phyloP scores from a whole-genome alignment of 2,888 invertebrate species.

The Lordiphosa andalusiaca region DNA sequence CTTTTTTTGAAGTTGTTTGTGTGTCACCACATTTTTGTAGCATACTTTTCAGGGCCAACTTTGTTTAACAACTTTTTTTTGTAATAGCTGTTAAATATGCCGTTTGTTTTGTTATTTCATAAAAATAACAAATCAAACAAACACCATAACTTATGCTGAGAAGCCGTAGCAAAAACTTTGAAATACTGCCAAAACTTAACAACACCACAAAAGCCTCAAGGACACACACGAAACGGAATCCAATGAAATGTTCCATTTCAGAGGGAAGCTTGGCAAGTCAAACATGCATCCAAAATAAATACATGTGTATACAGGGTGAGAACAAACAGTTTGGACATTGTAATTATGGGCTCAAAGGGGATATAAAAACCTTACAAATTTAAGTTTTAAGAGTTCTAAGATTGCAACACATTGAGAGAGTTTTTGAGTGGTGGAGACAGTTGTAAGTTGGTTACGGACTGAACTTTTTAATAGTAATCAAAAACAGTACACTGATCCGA shows the following conservation, averaged over 20 bases:
- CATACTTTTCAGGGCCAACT: conserved; percentile 15
- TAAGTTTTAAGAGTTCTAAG: too few relatives aligned
- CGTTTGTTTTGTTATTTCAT: conserved; percentile 1
- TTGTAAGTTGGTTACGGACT: too few relatives aligned
- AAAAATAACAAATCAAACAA: conserved; percentile 14
- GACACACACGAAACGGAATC: conserved; percentile 13
- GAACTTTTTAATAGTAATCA: too few relatives aligned
- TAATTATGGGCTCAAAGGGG: too few relatives aligned
- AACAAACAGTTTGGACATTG: too few relatives aligned
- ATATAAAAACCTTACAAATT: too few relatives aligned
- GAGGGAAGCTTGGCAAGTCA: conserved; percentile 9
- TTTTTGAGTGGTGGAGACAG: too few relatives aligned
- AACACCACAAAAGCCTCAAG: conserved; percentile 20
- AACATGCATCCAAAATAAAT: too few relatives aligned
- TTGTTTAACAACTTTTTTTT: conserved; percentile 19
- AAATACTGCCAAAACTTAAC: conserved; percentile 15
- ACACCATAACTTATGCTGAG: conserved; percentile 5
- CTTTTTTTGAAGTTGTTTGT: too few relatives aligned
- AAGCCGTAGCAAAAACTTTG: conserved; percentile 9
- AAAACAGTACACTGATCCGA: too few relatives aligned
- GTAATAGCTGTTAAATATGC: conserved; percentile 22
- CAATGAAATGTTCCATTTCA: conserved; percentile 25
- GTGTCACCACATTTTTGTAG: conserved; percentile 12
- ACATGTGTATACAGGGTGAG: too few relatives aligned
- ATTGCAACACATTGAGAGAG: too few relatives aligned